Percentiles rank a stretch among this genome's conserved stretches.
These are phyloP conservation scores for Isurus oxyrinchus DNA, from an alignment of 2,113 vertebrate genomes.

Conservation along the genomic window DNA sequence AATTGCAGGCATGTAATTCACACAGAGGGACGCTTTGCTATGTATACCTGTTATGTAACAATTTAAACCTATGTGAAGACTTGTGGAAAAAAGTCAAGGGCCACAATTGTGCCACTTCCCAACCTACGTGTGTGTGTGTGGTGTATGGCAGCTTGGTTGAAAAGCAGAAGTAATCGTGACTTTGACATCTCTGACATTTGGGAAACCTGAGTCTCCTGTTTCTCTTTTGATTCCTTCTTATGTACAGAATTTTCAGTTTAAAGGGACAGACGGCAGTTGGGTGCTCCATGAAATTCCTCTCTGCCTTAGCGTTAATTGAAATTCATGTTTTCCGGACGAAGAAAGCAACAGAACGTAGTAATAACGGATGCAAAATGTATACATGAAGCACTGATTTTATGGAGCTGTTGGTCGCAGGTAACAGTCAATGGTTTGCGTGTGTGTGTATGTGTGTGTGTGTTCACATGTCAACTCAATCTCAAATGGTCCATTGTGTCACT, in stretches of 20 bases:
- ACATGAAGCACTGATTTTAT: background rate
- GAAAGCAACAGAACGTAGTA: background rate
- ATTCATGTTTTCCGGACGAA: background rate
- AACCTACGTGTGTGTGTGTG: background rate
- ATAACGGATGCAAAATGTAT: background rate
- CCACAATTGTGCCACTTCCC: background rate
- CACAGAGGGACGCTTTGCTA: no score
- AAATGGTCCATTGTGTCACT: background rate
- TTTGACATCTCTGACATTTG: background rate
- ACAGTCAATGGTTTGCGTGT: background rate
- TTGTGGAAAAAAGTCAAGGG: background rate
- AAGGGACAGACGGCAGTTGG: background rate
- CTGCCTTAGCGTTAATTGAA: background rate
- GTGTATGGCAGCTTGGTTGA: background rate
- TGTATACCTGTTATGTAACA: background rate
- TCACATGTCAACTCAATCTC: background rate
- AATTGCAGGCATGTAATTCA: background rate
- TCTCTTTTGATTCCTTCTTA: background rate
- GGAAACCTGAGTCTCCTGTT: no score
- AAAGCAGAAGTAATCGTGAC: background rate
- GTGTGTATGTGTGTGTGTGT: background rate
- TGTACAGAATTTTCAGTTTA: background rate
- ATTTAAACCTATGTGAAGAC: background rate
- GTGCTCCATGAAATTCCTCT: background rate
- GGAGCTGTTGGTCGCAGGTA: background rate